These are phyloP conservation scores for Ostrea denselamellosa DNA, from an alignment of 1,140 invertebrate genomes.

Conservation along the genomic window DNA sequence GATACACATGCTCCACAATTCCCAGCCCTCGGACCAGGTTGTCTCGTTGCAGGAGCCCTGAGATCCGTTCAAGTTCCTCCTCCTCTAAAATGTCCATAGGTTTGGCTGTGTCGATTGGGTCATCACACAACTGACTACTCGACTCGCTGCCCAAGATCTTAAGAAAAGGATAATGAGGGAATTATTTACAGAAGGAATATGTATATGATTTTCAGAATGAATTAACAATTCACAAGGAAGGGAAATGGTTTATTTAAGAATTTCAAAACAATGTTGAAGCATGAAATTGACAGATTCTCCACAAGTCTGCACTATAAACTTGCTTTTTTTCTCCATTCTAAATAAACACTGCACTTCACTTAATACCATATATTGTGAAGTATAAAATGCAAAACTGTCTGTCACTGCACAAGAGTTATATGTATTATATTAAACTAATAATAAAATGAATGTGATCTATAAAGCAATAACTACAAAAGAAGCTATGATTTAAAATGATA, in stretches of 20 bases:
- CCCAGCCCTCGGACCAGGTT: slow-evolving; percentile 78
- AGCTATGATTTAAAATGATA: not conserved
- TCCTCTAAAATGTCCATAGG: slow-evolving; percentile 78
- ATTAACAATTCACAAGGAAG: not conserved
- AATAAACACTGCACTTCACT: no score
- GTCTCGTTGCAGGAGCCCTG: slow-evolving; percentile 77
- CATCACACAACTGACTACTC: slow-evolving; percentile 57
- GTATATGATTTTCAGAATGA: not conserved
- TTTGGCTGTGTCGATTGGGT: slow-evolving; percentile 72
- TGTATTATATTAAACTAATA: no score
- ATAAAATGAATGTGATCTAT: no score
- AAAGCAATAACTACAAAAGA: no score
- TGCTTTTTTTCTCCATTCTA: no score
- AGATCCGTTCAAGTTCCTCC: slow-evolving; percentile 78
- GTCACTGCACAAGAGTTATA: no score
- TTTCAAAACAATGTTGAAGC: not conserved
- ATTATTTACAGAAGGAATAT: no score
- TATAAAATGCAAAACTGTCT: no score
- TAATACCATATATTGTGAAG: no score
- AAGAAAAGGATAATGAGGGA: not conserved
- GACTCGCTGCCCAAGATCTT: slow-evolving; percentile 53
- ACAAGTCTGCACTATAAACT: no score
- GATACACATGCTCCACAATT: slow-evolving; percentile 78
- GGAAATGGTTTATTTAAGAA: not conserved
- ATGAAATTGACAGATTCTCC: no score